These are phyloP conservation scores for Drosophila sordidapex DNA, from an alignment of 2,888 invertebrate genomes.

Conservation along the genomic window DNA sequence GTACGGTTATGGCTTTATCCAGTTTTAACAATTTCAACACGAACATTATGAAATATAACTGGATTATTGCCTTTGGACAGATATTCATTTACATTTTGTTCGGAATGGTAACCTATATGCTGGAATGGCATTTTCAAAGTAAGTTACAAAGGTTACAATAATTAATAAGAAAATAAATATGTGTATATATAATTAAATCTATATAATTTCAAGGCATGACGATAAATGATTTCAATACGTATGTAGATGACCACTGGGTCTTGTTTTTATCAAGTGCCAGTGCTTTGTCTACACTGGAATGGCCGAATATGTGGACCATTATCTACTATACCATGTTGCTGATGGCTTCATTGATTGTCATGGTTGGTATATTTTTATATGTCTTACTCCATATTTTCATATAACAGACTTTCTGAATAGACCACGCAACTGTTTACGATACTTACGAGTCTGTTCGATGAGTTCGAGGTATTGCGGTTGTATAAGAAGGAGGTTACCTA, in stretches of 20 bases:
- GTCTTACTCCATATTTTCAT: not conserved
- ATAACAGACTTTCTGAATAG: constrained; percentile 41
- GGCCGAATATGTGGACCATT: constrained; percentile 90
- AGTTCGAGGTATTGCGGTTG: constrained; percentile 74
- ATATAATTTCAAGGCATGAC: constrained; percentile 22
- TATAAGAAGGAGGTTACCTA: constrained; percentile 63
- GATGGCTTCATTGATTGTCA: constrained; percentile 89
- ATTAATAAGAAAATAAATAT: not conserved
- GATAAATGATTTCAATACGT: constrained; percentile 7
- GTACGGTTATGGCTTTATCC: constrained; percentile 92
- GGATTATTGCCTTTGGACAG: constrained; percentile 74
- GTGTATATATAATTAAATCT: not conserved
- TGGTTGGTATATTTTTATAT: constrained; percentile 86
- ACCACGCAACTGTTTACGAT: constrained; percentile 75
- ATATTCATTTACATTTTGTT: constrained; percentile 82
- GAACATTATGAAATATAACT: constrained; percentile 86
- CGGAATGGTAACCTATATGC: constrained; percentile 89
- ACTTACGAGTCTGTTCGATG: constrained; percentile 81
- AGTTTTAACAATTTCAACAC: constrained; percentile 92
- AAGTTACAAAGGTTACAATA: constrained; percentile 5
- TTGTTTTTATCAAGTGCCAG: constrained; percentile 74
- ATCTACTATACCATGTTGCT: constrained; percentile 92
- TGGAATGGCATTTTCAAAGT: constrained; percentile 87
- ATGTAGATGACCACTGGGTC: constrained; percentile 65
- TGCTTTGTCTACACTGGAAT: constrained; percentile 64